A percentile compares a stretch with the other conserved stretches of the same genome.
These are phyloP conservation scores for Paramisgurnus dabryanus DNA, from an alignment of 2,113 vertebrate genomes.

Conservation along the genomic window DNA sequence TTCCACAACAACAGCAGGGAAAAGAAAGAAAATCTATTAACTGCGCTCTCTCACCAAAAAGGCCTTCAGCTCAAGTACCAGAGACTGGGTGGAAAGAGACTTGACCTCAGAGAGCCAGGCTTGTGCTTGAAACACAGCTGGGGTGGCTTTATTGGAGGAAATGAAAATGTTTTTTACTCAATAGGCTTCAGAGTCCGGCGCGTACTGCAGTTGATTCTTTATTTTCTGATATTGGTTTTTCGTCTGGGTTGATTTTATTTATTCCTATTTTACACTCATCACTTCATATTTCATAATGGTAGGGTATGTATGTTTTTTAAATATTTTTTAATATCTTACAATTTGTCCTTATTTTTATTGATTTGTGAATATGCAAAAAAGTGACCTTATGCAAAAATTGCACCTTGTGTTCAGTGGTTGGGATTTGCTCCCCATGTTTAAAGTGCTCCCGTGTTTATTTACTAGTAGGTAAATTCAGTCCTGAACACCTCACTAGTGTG, in stretches of 20 bases:
- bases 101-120: conserved; percentile 80
- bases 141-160: conserved; percentile 74
- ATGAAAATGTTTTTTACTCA: conserved; percentile 74
- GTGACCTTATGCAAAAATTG: too few relatives aligned
- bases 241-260: conserved; percentile 22
- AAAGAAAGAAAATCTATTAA: conserved; percentile 84
- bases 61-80: conserved; percentile 84
- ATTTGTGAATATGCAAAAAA: neutral
- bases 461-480: too few relatives aligned
- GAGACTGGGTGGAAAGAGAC: conserved; percentile 75
- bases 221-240: conserved; percentile 55
- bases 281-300: conserved; percentile 26
- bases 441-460: too few relatives aligned
- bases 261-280: conserved; percentile 12
- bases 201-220: conserved; percentile 53
- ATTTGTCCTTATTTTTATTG: neutral
- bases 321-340: neutral
- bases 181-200: conserved; percentile 64
- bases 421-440: too few relatives aligned
- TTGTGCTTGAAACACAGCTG: conserved; percentile 74
- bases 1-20: conserved; percentile 75
- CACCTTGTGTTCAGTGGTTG: too few relatives aligned
- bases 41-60: conserved; percentile 83
- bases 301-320: neutral
- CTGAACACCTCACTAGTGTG: too few relatives aligned